Conservation (phyloP, 1,140 invertebrate genomes). For the Hesperophylax magnus region DNA sequence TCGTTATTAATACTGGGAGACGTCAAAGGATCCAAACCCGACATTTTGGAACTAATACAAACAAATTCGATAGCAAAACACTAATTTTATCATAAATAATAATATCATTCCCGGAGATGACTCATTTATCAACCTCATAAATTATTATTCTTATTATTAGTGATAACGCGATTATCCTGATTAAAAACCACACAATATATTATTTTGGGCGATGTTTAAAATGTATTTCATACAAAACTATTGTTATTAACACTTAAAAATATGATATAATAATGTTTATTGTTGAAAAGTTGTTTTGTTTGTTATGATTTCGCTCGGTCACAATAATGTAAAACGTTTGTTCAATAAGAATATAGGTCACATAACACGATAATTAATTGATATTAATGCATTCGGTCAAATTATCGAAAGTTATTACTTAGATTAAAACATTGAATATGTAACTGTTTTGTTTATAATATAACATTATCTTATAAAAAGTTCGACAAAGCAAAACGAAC, state of each 20-base stretch:
- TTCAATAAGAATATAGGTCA: too few relatives aligned
- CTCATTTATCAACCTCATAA: neutral
- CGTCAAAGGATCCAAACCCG: slow-evolving; percentile 47
- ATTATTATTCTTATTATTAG: neutral
- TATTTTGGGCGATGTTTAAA: neutral
- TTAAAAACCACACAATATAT: neutral
- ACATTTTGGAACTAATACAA: slow-evolving; percentile 28
- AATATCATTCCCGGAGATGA: slow-evolving; percentile 8
- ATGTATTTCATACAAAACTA: neutral
- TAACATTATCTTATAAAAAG: too few relatives aligned
- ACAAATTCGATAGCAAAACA: neutral
- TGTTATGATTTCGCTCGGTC: too few relatives aligned
- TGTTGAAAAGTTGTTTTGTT: too few relatives aligned
- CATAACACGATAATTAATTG: too few relatives aligned
- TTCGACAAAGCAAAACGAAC: too few relatives aligned
- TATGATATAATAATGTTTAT: too few relatives aligned
- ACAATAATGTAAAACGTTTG: too few relatives aligned
- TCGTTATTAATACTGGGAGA: slow-evolving; percentile 42
- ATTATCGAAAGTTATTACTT: too few relatives aligned
- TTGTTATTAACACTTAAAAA: neutral
- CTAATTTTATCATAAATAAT: neutral
- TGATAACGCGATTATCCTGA: neutral
- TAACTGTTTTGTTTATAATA: too few relatives aligned
- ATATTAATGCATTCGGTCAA: too few relatives aligned
- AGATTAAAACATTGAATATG: too few relatives aligned